Base-by-base conservation (phyloP, 2,113 vertebrate genomes). In the Microcebus tavaratra region DNA sequence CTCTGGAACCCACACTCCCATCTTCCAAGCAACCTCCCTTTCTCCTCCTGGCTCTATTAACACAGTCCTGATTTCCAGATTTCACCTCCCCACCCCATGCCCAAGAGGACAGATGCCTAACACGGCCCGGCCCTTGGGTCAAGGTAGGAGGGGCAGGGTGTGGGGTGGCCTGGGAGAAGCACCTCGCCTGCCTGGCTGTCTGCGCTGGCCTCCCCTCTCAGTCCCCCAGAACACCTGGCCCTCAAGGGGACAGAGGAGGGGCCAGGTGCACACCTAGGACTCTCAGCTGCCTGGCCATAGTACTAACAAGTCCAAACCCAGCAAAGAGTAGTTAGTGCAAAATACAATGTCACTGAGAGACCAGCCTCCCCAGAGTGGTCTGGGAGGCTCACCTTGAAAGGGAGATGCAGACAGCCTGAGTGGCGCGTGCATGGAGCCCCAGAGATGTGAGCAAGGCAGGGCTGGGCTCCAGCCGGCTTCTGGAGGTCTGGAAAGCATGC, bases 211-310 rank as follows among this genome's bases (percentile, higher is more conserved):
- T 25, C 18, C 25, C 61, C 3, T 63, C 61, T 63, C 27, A 63
- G 61, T 63, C 61, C 61, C 18, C 12, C 59, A 57, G 65, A 68
- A 55, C 18, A 42, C 29, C 12, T 3, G 27, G 17, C 27, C 73
- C 61, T 31, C 45, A 94, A 80, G 72, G 76, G 55, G 73, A 72
- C 67, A 25, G 13, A 42, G 23, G 48, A 55, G 59, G 34, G 29
- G 21, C 39, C 5, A 36, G 6, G 6, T 13, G 29, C 8, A 3
- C 6, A n/a, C 53, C 50, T 36, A 27, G 18, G 17, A 50, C 39
- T 17, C 67, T 79, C 39, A 29, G 8, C 70, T 39, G 11, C 0
- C 0, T 3, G 39, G 8, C 25, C 3, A 6, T 0, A 0, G 6
- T 27, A 42, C 57, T 50, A 3, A 9, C 2, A 17, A 55, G 15